These are phyloP conservation scores for Sylvia borin DNA, from an alignment of 2,797 vertebrate species.

Conservation along the genomic window DNA sequence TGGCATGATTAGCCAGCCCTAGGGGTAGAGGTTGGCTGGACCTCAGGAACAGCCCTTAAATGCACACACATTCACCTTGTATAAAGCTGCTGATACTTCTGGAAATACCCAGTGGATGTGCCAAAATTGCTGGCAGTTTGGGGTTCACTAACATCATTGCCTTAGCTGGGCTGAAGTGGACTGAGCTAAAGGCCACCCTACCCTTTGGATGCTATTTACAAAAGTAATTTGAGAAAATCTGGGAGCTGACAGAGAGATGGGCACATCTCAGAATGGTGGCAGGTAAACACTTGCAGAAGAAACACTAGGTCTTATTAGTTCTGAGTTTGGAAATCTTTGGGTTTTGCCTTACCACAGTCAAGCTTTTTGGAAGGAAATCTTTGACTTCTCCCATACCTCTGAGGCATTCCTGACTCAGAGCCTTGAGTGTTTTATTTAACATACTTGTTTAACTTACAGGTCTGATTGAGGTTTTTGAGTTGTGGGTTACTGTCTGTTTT, in stretches of 20 bases:
- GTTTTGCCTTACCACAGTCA: background rate
- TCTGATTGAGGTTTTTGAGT: background rate
- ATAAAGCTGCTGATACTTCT: background rate
- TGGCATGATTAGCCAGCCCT: background rate
- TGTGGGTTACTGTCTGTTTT: background rate
- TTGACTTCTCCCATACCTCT: background rate
- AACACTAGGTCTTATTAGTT: background rate
- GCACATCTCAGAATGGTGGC: background rate
- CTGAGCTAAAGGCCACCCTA: background rate
- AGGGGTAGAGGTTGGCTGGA: background rate
- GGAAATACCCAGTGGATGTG: background rate
- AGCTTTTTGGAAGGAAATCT: background rate
- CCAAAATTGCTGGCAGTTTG: background rate
- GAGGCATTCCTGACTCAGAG: background rate
- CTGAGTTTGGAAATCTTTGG: background rate
- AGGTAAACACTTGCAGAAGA: background rate
- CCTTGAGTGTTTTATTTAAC: background rate
- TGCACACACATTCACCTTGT: background rate
- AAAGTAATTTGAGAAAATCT: constrained; percentile 22
- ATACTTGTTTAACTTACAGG: background rate
- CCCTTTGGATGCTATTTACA: background rate
- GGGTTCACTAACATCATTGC: background rate
- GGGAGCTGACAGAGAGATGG: background rate
- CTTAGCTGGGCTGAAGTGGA: background rate
- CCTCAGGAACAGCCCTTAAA: background rate